These are phyloP conservation scores for Mercenaria mercenaria DNA, from an alignment of 1,140 invertebrate species.

Conservation along the genomic window DNA sequence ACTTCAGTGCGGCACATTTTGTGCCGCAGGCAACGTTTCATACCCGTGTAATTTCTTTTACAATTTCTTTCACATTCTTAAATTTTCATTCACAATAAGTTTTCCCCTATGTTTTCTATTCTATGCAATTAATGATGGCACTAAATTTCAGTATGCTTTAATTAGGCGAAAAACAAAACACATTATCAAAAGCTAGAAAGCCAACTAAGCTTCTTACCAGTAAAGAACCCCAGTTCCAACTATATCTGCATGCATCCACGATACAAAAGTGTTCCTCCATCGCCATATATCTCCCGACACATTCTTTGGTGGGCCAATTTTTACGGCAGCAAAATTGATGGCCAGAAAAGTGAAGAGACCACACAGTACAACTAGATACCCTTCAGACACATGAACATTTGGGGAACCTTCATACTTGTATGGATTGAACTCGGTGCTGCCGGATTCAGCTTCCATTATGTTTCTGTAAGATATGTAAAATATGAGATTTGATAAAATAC, in stretches of 20 bases:
- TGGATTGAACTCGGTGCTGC: neutral
- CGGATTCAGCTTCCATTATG: neutral
- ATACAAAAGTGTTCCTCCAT: constrained; percentile 78
- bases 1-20: too few relatives aligned
- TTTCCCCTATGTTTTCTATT: too few relatives aligned
- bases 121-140: too few relatives aligned
- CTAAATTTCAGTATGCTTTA: too few relatives aligned
- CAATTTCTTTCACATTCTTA: too few relatives aligned
- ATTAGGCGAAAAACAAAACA: too few relatives aligned
- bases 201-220: constrained; percentile 52
- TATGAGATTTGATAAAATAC: too few relatives aligned
- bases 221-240: constrained; percentile 31
- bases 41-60: too few relatives aligned
- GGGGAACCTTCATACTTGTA: constrained; percentile 42
- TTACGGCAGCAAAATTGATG: constrained; percentile 68
- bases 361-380: neutral
- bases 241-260: constrained; percentile 76
- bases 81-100: too few relatives aligned
- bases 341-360: constrained; percentile 8
- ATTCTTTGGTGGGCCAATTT: constrained; percentile 69
- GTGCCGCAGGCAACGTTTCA: too few relatives aligned
- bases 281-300: constrained; percentile 73
- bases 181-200: too few relatives aligned
- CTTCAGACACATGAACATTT: constrained; percentile 24
- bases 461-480: too few relatives aligned